Percentiles rank a stretch among this genome's conserved stretches.
Evolutionary conservation across 2,888 invertebrate species (phyloP).

Genomic region (Drosophila aldrichi): DNA sequence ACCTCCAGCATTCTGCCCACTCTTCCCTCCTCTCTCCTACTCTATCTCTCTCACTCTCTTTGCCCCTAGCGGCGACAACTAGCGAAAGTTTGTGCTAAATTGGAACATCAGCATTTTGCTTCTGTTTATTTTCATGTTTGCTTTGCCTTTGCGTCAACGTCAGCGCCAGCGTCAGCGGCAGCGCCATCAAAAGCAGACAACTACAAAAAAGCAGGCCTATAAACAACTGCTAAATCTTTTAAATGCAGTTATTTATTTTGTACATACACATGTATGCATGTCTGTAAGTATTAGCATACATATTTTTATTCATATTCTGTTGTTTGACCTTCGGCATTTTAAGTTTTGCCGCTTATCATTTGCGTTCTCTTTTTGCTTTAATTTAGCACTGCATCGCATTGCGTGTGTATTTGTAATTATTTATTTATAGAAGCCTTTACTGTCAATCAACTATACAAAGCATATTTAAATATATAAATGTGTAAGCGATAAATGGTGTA

Average conservation of each 20-base stretch:
- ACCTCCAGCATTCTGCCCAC: conserved; percentile 36
- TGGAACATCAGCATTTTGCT: conserved; percentile 77
- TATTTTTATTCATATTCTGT: conserved; percentile 8
- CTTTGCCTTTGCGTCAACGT: conserved; percentile 44
- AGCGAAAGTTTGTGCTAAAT: conserved; percentile 80
- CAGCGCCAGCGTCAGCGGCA: too few relatives aligned
- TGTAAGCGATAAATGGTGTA: neutral
- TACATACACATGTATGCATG: neutral
- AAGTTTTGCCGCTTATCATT: conserved; percentile 8
- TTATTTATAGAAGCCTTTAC: neutral
- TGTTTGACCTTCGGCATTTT: conserved; percentile 24
- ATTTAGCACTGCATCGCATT: neutral
- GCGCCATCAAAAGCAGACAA: conserved; percentile 17
- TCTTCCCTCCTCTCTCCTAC: conserved; percentile 18
- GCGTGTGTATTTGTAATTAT: neutral
- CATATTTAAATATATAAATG: neutral
- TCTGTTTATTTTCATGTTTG: conserved; percentile 71
- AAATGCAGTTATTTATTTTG: conserved; percentile 59
- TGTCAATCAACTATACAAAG: neutral
- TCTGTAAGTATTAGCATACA: neutral
- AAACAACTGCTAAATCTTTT: conserved; percentile 55
- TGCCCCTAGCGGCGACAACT: conserved; percentile 70
- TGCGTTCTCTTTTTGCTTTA: neutral
- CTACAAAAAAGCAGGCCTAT: conserved; percentile 36
- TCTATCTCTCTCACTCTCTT: conserved; percentile 1